Percentiles rank a stretch among this genome's conserved stretches.
phyloP scores from a whole-genome alignment of 1,140 invertebrate species.

The Tetramorium parvispinum region DNA sequence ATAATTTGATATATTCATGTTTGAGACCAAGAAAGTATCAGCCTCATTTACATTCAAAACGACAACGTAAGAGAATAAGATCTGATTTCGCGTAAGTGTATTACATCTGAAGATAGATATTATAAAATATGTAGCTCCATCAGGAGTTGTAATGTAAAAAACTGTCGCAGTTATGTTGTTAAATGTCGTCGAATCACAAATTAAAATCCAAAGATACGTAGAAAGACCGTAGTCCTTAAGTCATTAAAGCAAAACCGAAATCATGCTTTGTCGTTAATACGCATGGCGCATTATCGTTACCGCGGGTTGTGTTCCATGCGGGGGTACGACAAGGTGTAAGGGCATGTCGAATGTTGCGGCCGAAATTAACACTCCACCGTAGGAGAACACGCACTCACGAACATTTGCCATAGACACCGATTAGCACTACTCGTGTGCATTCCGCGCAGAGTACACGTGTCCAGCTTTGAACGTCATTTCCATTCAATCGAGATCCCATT shows the following conservation, averaged over 20 bases:
- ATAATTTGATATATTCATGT: background rate
- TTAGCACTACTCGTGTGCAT: constrained; percentile 79
- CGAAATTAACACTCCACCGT: constrained; percentile 75
- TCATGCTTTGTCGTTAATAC: constrained; percentile 41
- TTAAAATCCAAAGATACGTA: constrained; percentile 11
- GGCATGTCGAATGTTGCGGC: constrained; percentile 72
- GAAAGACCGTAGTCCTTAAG: background rate
- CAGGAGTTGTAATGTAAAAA: background rate
- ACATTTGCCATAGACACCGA: constrained; percentile 76
- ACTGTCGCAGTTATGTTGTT: background rate
- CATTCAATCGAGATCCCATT: constrained; percentile 81
- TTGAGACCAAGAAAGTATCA: background rate
- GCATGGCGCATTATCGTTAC: constrained; percentile 67
- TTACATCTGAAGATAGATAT: background rate
- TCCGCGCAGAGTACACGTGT: constrained; percentile 76
- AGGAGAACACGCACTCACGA: constrained; percentile 63
- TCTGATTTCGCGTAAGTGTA: background rate
- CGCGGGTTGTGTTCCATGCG: constrained; percentile 56
- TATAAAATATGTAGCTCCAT: background rate
- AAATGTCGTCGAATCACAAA: background rate
- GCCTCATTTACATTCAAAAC: background rate
- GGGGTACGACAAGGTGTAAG: constrained; percentile 70
- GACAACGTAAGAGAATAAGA: background rate
- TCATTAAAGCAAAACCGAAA: background rate
- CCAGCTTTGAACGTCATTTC: constrained; percentile 77